Conservation (phyloP, 2,888 invertebrate genomes). For the Oligia fasciuncula region DNA sequence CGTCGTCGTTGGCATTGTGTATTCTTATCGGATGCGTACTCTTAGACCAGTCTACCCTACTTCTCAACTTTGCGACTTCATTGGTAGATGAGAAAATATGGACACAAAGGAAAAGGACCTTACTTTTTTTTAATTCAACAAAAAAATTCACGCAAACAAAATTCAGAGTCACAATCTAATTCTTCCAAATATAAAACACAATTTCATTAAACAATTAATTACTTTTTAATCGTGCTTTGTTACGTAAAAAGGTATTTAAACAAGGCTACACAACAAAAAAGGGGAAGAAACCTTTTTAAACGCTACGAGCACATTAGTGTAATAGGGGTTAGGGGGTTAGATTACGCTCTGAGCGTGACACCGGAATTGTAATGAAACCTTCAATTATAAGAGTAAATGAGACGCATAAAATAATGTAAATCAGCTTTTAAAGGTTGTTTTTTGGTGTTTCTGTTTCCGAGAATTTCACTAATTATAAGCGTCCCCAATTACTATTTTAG, state of each 20-base stretch:
- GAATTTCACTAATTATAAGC: background rate
- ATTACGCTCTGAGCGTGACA: slow-evolving; percentile 76
- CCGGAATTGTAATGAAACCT: slow-evolving; percentile 69
- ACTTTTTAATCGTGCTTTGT: slow-evolving; percentile 41
- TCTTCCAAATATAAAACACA: slow-evolving; percentile 33
- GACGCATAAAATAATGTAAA: slow-evolving; percentile 42
- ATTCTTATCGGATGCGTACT: background rate
- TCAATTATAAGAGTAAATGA: slow-evolving; percentile 68
- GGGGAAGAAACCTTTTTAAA: slow-evolving; percentile 62
- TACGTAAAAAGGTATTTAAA: slow-evolving; percentile 42
- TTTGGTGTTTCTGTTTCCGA: background rate
- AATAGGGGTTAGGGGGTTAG: slow-evolving; percentile 74
- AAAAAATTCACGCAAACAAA: slow-evolving; percentile 4
- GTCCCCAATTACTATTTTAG: background rate
- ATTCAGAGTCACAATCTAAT: slow-evolving; percentile 3
- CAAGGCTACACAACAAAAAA: slow-evolving; percentile 41
- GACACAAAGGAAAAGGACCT: background rate
- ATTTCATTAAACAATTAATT: slow-evolving; percentile 42
- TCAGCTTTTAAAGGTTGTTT: too few relatives aligned
- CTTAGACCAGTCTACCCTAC: background rate
- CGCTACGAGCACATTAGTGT: slow-evolving; percentile 77
- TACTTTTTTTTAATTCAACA: background rate
- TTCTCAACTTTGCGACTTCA: background rate
- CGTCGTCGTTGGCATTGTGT: background rate
- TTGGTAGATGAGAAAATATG: background rate